Conservation (phyloP, 1,140 invertebrate species). For the Pteromalus puparum region DNA sequence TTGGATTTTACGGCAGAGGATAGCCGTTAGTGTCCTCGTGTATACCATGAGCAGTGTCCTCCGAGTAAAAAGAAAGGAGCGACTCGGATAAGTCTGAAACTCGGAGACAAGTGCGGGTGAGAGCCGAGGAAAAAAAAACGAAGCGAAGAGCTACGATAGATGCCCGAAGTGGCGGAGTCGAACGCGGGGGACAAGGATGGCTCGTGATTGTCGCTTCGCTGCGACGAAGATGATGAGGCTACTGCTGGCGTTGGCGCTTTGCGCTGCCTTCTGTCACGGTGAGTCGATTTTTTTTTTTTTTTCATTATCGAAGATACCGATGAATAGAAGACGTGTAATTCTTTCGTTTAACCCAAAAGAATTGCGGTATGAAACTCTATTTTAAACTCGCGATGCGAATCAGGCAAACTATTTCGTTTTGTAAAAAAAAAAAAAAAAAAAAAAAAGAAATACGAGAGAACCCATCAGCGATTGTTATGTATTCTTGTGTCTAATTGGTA, state of each 20-base stretch:
- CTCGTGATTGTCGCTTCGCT: not conserved
- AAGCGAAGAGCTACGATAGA: not conserved
- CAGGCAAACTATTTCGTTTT: too few species aligned
- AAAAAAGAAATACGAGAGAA: too few species aligned
- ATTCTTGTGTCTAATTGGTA: too few species aligned
- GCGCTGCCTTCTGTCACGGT: constrained; percentile 5
- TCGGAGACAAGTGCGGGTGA: not conserved
- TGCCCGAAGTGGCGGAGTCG: constrained; percentile 3
- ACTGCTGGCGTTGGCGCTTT: not conserved
- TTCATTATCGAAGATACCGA: not conserved
- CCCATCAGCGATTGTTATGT: too few species aligned
- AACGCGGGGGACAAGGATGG: constrained; percentile 15
- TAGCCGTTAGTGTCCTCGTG: too few species aligned
- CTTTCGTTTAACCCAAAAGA: too few species aligned
- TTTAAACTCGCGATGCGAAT: too few species aligned
- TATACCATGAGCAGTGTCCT: not conserved
- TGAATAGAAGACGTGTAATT: too few species aligned
- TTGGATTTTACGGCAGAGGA: too few species aligned
- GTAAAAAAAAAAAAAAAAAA: too few species aligned
- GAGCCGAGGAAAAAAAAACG: not conserved
- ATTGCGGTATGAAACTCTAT: too few species aligned
- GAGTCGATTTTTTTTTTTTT: constrained; percentile 17
- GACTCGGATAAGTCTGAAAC: not conserved
- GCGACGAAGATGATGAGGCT: not conserved
- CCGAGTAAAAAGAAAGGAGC: not conserved